Evolutionary conservation across 2,797 vertebrate species (phyloP).

Genomic region (Crocidura indochinensis): DNA sequence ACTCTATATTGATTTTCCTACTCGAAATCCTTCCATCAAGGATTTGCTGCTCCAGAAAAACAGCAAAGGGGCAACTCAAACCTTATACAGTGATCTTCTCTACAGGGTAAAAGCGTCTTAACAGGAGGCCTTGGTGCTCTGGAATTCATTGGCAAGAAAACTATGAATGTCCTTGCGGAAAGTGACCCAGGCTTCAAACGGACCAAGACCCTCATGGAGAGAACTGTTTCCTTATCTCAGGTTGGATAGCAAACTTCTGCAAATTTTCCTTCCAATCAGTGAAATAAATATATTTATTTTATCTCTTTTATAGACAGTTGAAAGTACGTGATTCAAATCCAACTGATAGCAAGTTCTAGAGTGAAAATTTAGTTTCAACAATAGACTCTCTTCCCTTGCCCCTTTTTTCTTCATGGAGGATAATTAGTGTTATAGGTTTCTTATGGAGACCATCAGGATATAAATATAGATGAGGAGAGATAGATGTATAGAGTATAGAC

Average conservation of each 20-base stretch:
- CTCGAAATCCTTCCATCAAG: background rate
- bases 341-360: background rate
- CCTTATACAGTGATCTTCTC: slow-evolving; percentile 65
- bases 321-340: background rate
- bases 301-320: slow-evolving; percentile 4
- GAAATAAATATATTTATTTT: slow-evolving; percentile 27
- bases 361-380: slow-evolving; percentile 26
- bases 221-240: slow-evolving; percentile 97
- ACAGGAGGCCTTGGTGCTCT: slow-evolving; percentile 97
- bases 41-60: background rate
- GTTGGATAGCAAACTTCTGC: slow-evolving; percentile 85
- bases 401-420: background rate
- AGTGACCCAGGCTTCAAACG: slow-evolving; percentile 98
- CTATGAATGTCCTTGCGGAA: slow-evolving; percentile 98
- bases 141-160: slow-evolving; percentile 99
- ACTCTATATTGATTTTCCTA: slow-evolving; percentile 71
- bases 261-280: slow-evolving; percentile 28
- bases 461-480: background rate
- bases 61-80: slow-evolving; percentile 71
- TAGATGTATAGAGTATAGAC: too few relatives aligned
- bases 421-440: background rate
- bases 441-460: background rate
- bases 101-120: slow-evolving; percentile 97
- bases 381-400: background rate
- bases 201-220: slow-evolving; percentile 98